These are phyloP conservation scores for Drosophila mercatorum DNA, from an alignment of 2,888 invertebrate species.

Conservation along the genomic window DNA sequence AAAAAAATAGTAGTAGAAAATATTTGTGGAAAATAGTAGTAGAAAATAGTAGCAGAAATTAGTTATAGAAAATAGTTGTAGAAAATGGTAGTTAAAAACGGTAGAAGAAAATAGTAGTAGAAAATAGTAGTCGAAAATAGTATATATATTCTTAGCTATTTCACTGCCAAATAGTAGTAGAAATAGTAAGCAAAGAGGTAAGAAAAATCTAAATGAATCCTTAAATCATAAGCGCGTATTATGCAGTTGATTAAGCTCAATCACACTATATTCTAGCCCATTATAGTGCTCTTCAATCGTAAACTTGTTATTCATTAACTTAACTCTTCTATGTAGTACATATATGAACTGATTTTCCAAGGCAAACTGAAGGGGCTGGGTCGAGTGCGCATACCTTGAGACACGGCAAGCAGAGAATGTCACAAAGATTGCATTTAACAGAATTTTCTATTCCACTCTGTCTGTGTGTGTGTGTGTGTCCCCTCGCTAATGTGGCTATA, in stretches of 20 bases:
- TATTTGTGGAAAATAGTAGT: too few relatives aligned
- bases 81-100: too few relatives aligned
- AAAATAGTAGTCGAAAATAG: too few relatives aligned
- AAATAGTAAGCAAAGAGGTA: too few relatives aligned
- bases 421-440: conserved; percentile 12
- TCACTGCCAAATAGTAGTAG: too few relatives aligned
- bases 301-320: neutral
- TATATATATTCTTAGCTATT: too few relatives aligned
- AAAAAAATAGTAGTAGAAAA: too few relatives aligned
- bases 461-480: too few relatives aligned
- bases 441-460: conserved; percentile 1
- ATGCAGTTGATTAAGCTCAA: neutral
- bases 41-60: too few relatives aligned
- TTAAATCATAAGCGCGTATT: neutral
- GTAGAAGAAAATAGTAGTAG: too few relatives aligned
- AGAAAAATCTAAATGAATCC: neutral
- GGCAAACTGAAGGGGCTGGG: conserved; percentile 15
- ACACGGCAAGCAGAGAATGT: conserved; percentile 2
- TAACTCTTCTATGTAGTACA: conserved; percentile 2
- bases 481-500: conserved; percentile 46
- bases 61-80: too few relatives aligned
- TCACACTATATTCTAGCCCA: neutral
- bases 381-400: conserved; percentile 8
- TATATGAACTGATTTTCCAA: conserved; percentile 35
- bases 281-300: neutral